Percentiles rank a stretch among this genome's conserved stretches.
Conservation (phyloP, 2,797 vertebrate genomes). For the Enteromius viviparus region DNA sequence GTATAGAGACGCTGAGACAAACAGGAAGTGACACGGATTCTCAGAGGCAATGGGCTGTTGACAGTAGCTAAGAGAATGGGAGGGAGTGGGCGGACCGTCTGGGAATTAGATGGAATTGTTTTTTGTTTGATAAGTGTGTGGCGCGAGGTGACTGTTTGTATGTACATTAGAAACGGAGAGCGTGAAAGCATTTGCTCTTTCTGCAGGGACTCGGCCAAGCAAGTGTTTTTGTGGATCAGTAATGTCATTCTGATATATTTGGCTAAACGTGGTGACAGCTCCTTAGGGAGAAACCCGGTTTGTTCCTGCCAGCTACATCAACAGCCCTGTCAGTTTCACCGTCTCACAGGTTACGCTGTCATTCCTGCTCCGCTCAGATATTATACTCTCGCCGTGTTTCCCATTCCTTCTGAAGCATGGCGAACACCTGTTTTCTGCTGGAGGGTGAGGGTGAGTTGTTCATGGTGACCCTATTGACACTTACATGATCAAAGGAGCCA, state of each 20-base stretch:
- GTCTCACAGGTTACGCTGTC: conserved; percentile 58
- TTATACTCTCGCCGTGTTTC: conserved; percentile 3
- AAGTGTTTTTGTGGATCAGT: conserved; percentile 57
- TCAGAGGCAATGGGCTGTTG: conserved; percentile 61
- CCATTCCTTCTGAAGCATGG: conserved; percentile 60
- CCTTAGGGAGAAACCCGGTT: conserved; percentile 52
- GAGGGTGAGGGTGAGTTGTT: conserved; percentile 42
- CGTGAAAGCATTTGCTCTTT: conserved; percentile 1
- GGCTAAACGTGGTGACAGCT: conserved; percentile 56
- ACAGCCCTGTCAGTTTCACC: conserved; percentile 53
- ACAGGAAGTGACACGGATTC: conserved; percentile 71
- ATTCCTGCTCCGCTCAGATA: conserved; percentile 47
- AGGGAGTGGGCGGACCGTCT: conserved; percentile 31
- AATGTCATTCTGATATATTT: conserved; percentile 58
- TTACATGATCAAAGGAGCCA: conserved; percentile 48
- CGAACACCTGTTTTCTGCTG: conserved; percentile 28
- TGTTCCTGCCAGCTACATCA: conserved; percentile 56
- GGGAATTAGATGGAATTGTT: conserved; percentile 39
- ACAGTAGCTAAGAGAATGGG: conserved; percentile 45
- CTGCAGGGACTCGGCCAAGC: conserved; percentile 52
- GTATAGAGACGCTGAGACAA: conserved; percentile 71
- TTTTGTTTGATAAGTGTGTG: conserved; percentile 27
- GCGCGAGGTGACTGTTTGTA: conserved; percentile 26
- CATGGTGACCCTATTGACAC: conserved; percentile 48
- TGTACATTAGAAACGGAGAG: conserved; percentile 6